phyloP scores from a whole-genome alignment of 2,797 vertebrate genomes.

The Synanceia verrucosa region DNA sequence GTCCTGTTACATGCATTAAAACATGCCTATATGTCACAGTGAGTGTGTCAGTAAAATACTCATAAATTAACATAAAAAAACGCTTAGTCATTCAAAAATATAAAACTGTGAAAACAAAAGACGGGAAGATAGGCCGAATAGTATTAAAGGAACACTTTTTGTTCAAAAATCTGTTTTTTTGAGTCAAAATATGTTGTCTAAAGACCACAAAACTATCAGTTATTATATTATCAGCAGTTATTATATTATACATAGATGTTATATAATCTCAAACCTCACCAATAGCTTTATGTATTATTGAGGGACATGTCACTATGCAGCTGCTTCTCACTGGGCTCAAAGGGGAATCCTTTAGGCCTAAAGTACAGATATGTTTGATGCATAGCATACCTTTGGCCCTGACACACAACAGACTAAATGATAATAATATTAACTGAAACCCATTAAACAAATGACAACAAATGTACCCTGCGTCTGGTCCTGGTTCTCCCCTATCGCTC shows the following conservation, averaged over 20 bases:
- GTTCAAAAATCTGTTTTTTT: accelerated
- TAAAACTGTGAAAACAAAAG: not conserved
- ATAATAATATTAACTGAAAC: not conserved
- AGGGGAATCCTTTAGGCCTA: not conserved
- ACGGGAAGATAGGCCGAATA: not conserved
- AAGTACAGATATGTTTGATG: not conserved
- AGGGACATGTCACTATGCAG: not conserved
- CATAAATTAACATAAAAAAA: not conserved
- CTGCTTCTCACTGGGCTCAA: not conserved
- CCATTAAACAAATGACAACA: not conserved
- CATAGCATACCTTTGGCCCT: not conserved
- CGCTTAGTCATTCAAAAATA: not conserved
- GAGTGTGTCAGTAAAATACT: too few species aligned
- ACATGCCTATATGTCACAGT: not conserved
- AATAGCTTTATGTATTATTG: not conserved
- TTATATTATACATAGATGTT: not conserved
- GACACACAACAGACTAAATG: not conserved
- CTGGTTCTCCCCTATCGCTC: constrained; percentile 66
- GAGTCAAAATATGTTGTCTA: not conserved
- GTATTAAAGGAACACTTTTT: not conserved
- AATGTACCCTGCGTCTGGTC: constrained; percentile 48
- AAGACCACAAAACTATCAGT: not conserved
- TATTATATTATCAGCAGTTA: accelerated
- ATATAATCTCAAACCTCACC: not conserved
- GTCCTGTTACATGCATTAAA: not conserved